Evolutionary conservation across 2,113 vertebrate genomes (phyloP).

Genomic region (Thomomys bottae): DNA sequence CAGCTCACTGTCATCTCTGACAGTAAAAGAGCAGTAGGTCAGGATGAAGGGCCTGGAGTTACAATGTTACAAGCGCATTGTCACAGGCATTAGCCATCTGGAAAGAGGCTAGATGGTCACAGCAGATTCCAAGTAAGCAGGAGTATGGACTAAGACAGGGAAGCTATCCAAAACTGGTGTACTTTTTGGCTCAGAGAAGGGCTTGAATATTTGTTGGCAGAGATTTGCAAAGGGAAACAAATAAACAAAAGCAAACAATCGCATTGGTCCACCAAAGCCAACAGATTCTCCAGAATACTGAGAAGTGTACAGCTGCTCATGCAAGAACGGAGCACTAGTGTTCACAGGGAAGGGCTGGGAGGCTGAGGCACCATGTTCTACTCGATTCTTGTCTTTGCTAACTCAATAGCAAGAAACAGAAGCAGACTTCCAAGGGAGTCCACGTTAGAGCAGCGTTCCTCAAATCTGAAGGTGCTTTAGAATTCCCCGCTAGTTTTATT

Average conservation of each 20-base stretch:
- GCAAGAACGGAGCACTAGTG: background rate
- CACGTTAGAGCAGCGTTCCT: background rate
- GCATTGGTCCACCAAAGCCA: background rate
- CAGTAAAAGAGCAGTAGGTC: slow-evolving; percentile 69
- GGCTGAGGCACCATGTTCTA: background rate
- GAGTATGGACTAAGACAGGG: slow-evolving; percentile 2
- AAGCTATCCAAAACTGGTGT: background rate
- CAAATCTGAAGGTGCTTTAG: background rate
- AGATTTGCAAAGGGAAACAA: background rate
- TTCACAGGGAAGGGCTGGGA: background rate
- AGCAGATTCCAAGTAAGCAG: background rate
- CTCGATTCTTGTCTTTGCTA: background rate
- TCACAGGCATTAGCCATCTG: slow-evolving; percentile 43
- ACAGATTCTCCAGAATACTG: background rate
- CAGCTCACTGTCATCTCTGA: slow-evolving; percentile 71
- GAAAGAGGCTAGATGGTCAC: background rate
- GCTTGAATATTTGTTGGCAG: background rate
- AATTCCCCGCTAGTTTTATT: background rate
- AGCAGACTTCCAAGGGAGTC: background rate
- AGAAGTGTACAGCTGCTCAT: background rate
- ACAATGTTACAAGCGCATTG: slow-evolving; percentile 16
- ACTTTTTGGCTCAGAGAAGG: background rate
- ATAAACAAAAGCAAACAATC: background rate
- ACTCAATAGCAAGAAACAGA: background rate
- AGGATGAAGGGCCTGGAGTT: background rate